Evolutionary conservation across 2,797 vertebrate genomes (phyloP).

Genomic region (Coranthus polyacanthus): DNA sequence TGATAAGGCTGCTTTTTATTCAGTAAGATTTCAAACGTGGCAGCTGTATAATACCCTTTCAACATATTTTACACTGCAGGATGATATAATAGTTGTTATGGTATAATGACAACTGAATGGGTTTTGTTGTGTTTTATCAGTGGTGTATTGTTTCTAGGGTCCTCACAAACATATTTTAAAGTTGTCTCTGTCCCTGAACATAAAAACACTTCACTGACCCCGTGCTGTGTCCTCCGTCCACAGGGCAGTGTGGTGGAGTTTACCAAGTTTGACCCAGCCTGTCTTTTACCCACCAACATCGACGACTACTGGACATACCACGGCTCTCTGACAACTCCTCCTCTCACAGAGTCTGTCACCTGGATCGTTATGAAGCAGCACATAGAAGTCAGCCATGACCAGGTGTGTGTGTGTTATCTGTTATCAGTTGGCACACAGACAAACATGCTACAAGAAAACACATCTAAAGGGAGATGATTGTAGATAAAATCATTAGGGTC

Average conservation of each 20-base stretch:
- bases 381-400: constrained; percentile 92
- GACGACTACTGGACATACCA: constrained; percentile 94
- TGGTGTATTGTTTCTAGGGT: too few species aligned
- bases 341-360: constrained; percentile 92
- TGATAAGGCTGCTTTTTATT: constrained; percentile 11
- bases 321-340: constrained; percentile 94
- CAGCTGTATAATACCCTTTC: background rate
- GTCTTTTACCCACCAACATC: constrained; percentile 88
- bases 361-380: constrained; percentile 95
- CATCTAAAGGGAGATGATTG: too few species aligned
- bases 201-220: too few species aligned
- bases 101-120: too few species aligned
- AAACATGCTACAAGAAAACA: background rate
- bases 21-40: background rate
- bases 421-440: too few species aligned
- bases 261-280: constrained; percentile 88
- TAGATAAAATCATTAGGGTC: too few species aligned
- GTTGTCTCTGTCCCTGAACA: too few species aligned
- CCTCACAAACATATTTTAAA: too few species aligned
- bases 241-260: constrained; percentile 88
- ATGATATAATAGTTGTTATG: background rate
- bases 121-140: too few species aligned
- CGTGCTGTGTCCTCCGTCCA: too few species aligned
- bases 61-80: background rate
- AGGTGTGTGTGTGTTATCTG: constrained; percentile 82